Conservation (phyloP, 2,113 vertebrate genomes). For the Crotalus viridis region DNA sequence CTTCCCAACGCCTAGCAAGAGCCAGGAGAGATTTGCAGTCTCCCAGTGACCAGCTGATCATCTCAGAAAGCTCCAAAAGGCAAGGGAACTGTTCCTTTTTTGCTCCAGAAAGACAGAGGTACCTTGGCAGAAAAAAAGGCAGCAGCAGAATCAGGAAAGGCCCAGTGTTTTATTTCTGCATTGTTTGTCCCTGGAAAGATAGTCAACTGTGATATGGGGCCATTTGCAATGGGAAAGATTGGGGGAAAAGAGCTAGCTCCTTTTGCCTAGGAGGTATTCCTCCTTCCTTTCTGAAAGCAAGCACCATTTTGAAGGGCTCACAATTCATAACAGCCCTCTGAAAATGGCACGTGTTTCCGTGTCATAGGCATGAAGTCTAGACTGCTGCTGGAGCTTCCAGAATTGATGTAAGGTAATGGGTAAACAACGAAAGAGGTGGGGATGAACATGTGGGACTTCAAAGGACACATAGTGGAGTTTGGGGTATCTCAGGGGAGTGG, state of each 20-base stretch:
- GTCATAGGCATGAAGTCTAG: background rate
- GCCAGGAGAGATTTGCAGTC: background rate
- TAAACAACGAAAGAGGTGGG: background rate
- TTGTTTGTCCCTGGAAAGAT: too few relatives aligned
- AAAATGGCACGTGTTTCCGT: background rate
- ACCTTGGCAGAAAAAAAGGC: background rate
- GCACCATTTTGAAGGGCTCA: background rate
- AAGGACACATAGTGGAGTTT: background rate
- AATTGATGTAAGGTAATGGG: background rate
- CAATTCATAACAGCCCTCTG: background rate
- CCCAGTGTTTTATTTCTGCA: background rate
- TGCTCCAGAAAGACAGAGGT: background rate
- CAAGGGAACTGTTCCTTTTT: background rate
- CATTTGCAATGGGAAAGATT: background rate
- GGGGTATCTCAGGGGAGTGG: background rate
- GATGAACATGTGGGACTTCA: background rate
- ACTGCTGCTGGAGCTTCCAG: background rate
- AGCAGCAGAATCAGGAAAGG: too few relatives aligned
- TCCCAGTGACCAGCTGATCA: background rate
- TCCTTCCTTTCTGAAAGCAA: background rate
- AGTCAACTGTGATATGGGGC: too few relatives aligned
- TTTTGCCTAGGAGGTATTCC: background rate
- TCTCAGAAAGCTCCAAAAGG: background rate
- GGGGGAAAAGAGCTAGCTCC: background rate
- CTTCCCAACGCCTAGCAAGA: background rate